A percentile compares a stretch with the other conserved stretches of the same genome.
Conservation (phyloP, 2,797 vertebrate genomes). For the Sebastes trivittatus region DNA sequence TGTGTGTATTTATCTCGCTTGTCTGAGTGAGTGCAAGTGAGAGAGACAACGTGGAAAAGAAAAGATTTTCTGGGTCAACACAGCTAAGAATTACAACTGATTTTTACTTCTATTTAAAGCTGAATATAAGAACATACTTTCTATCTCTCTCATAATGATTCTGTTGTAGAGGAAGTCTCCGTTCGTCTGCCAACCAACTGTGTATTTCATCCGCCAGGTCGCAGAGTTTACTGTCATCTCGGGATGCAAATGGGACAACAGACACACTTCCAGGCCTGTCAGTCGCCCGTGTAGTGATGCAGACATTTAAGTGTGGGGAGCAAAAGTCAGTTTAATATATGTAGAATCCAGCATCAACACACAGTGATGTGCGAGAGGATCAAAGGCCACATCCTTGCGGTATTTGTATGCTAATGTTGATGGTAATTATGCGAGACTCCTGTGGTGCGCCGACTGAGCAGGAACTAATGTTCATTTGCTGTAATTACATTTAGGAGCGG, state of each 20-base stretch:
- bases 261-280: not conserved
- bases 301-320: not conserved
- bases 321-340: constrained; percentile 5
- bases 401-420: constrained; percentile 28
- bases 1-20: constrained; percentile 21
- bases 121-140: constrained; percentile 11
- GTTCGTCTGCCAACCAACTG: constrained; percentile 18
- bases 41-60: constrained; percentile 9
- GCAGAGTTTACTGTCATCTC: not conserved
- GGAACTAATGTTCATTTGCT: constrained; percentile 38
- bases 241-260: not conserved
- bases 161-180: not conserved
- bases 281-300: not conserved
- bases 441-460: constrained; percentile 31
- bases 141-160: constrained; percentile 1
- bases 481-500: constrained; percentile 56
- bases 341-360: constrained; percentile 6
- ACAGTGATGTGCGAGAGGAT: constrained; percentile 14
- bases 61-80: constrained; percentile 69
- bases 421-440: constrained; percentile 38
- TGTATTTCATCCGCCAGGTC: constrained; percentile 8
- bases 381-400: constrained; percentile 18
- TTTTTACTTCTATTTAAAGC: constrained; percentile 48
- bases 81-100: constrained; percentile 13
- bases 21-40: not conserved